These are phyloP conservation scores for Caenorhabditis inopinata DNA, from an alignment of 1,140 invertebrate genomes.

Conservation along the genomic window DNA sequence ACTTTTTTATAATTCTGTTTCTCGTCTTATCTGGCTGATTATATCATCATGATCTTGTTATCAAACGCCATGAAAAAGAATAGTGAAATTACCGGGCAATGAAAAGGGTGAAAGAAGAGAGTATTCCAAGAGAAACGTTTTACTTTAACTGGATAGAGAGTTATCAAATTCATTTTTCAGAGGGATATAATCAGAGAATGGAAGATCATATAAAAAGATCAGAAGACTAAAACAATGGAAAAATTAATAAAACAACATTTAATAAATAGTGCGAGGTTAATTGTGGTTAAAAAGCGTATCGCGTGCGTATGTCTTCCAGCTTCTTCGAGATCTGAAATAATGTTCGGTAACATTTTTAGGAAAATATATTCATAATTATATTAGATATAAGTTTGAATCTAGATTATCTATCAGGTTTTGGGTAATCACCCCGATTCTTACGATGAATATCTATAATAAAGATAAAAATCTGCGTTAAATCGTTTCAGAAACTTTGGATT, in stretches of 20 bases:
- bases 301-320: slow-evolving; percentile 86
- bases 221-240: not conserved
- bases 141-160: not conserved
- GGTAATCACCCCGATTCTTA: not conserved
- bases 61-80: not conserved
- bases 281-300: slow-evolving; percentile 82
- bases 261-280: not conserved
- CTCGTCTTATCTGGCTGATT: not conserved
- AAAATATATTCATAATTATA: too few species aligned
- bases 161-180: not conserved
- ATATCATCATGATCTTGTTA: slow-evolving; percentile 21
- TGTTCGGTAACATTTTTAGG: not conserved
- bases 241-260: not conserved
- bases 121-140: not conserved
- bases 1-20: not conserved
- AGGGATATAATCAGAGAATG: not conserved
- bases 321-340: slow-evolving; percentile 77
- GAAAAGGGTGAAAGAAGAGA: not conserved
- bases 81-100: not conserved
- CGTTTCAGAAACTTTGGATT: not conserved
- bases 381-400: too few species aligned
- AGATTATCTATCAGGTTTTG: too few species aligned
- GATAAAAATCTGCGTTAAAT: not conserved
- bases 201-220: not conserved
- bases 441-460: not conserved